Conservation (phyloP, 2,797 vertebrate genomes). For the Adelosebastes latens region DNA sequence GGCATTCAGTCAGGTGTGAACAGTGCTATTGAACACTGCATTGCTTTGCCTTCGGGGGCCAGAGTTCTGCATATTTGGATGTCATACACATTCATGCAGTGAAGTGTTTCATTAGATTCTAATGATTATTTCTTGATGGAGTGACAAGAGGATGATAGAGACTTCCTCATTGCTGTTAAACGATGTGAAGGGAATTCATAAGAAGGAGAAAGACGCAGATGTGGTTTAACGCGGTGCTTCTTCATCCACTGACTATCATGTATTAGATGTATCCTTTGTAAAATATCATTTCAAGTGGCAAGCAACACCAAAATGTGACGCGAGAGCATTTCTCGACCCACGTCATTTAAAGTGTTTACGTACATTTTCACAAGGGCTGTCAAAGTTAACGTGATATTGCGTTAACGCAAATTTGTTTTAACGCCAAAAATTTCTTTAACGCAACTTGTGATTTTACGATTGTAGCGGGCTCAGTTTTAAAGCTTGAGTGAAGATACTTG, state of each 20-base stretch:
- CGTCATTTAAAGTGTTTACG: background rate
- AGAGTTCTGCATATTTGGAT: slow-evolving; percentile 83
- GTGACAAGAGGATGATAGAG: slow-evolving; percentile 74
- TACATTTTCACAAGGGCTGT: background rate
- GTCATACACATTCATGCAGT: slow-evolving; percentile 78
- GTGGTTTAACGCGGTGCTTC: slow-evolving; percentile 25
- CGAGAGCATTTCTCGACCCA: slow-evolving; percentile 38
- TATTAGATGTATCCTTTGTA: slow-evolving; percentile 41
- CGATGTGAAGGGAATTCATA: slow-evolving; percentile 53
- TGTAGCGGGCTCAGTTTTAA: too few relatives aligned
- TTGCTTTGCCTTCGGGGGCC: slow-evolving; percentile 55
- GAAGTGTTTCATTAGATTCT: slow-evolving; percentile 79
- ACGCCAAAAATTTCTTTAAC: too few relatives aligned
- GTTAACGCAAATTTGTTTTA: too few relatives aligned
- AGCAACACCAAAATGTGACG: slow-evolving; percentile 22
- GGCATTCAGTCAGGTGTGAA: slow-evolving; percentile 76
- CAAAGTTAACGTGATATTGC: too few relatives aligned
- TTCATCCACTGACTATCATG: slow-evolving; percentile 45
- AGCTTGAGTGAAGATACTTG: too few relatives aligned
- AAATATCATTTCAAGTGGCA: slow-evolving; percentile 44
- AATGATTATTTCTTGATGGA: slow-evolving; percentile 83
- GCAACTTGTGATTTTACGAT: too few relatives aligned
- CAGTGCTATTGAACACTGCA: slow-evolving; percentile 68
- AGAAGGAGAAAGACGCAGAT: slow-evolving; percentile 34
- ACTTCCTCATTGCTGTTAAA: slow-evolving; percentile 76